Evolutionary conservation across 1,140 invertebrate species (phyloP).

Genomic region (Drosophila baimaii): DNA sequence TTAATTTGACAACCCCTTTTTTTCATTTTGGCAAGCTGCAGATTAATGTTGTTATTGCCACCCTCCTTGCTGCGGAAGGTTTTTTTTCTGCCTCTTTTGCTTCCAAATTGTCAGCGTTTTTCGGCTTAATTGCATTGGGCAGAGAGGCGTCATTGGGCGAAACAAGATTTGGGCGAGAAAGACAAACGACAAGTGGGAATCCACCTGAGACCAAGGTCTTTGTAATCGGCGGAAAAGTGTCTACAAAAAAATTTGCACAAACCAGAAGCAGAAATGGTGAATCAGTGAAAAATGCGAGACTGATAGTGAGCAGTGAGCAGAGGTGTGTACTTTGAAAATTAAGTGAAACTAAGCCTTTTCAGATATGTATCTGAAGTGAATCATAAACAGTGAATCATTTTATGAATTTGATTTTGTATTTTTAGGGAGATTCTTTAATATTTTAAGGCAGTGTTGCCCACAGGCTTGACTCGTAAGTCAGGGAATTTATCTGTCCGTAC

Average conservation of each 20-base stretch:
- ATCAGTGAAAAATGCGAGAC: slow-evolving; percentile 6
- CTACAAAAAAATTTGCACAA: slow-evolving; percentile 4
- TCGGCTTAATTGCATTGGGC: slow-evolving; percentile 61
- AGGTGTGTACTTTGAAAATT: background rate
- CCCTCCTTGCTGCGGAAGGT: slow-evolving; percentile 24
- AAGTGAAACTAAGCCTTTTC: background rate
- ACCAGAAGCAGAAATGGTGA: background rate
- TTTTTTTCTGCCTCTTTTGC: slow-evolving; percentile 26
- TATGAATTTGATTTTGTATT: background rate
- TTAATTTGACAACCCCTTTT: slow-evolving; percentile 64
- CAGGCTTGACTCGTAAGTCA: no score
- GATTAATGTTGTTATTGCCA: slow-evolving; percentile 59
- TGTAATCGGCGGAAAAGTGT: slow-evolving; percentile 3
- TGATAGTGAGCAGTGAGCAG: background rate
- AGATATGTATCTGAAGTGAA: background rate
- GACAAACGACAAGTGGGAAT: slow-evolving; percentile 13
- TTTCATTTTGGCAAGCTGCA: slow-evolving; percentile 51
- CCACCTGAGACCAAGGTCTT: slow-evolving; percentile 27
- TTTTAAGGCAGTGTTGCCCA: no score
- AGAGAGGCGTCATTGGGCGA: slow-evolving; percentile 39
- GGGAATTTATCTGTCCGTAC: no score
- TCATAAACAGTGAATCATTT: slow-evolving; percentile 4
- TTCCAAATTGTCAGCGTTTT: slow-evolving; percentile 68
- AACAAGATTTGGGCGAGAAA: slow-evolving; percentile 13
- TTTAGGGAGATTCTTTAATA: background rate